These are phyloP conservation scores for Cossypha niveicapilla DNA, from an alignment of 2,797 vertebrate genomes.

Conservation along the genomic window DNA sequence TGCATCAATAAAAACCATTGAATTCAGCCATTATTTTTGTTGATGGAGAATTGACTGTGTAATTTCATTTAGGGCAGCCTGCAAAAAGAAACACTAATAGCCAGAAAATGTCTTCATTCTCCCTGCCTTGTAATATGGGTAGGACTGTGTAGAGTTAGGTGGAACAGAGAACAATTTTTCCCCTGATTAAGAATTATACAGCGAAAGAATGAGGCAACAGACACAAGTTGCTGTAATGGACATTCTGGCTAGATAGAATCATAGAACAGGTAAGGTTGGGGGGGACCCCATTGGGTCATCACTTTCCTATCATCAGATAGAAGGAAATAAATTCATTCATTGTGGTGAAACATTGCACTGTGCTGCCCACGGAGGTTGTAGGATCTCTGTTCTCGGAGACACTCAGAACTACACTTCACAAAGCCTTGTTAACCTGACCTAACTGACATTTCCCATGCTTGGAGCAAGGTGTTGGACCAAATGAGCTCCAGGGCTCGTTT, in stretches of 20 bases:
- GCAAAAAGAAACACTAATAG: neutral
- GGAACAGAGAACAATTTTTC: neutral
- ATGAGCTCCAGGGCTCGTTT: neutral
- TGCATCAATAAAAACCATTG: neutral
- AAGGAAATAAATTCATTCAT: neutral
- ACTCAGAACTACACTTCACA: neutral
- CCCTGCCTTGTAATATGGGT: neutral
- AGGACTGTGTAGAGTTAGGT: neutral
- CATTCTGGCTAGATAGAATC: neutral
- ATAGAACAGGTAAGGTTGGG: neutral
- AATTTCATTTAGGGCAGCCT: neutral
- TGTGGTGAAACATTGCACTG: neutral
- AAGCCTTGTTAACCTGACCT: neutral
- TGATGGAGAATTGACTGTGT: neutral
- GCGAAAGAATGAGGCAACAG: neutral
- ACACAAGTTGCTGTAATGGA: neutral
- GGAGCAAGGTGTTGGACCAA: neutral
- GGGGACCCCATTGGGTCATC: neutral
- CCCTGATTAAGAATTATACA: neutral
- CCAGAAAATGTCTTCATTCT: neutral
- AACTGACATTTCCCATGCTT: neutral
- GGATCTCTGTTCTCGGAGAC: neutral
- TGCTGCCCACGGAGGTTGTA: neutral
- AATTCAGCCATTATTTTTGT: neutral
- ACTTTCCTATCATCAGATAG: neutral